A percentile compares a stretch with the other conserved stretches of the same genome.
phyloP scores from a whole-genome alignment of 2,797 vertebrate genomes.

The Falco biarmicus region DNA sequence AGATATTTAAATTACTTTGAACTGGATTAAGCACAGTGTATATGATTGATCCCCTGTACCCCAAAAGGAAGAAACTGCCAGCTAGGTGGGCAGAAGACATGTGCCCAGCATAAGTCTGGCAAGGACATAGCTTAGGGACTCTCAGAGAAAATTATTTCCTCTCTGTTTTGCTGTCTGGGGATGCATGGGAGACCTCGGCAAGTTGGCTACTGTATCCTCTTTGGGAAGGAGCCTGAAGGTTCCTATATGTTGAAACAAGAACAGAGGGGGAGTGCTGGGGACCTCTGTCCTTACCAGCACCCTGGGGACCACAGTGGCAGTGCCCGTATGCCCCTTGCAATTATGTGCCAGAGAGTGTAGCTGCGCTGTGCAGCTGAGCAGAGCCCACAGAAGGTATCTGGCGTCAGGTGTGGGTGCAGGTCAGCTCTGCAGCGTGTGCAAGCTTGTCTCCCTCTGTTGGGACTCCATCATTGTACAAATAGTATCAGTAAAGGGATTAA shows the following conservation, averaged over 20 bases:
- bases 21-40: background rate
- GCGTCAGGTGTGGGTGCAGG: accelerated
- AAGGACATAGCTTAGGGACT: background rate
- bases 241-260: background rate
- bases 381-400: background rate
- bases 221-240: background rate
- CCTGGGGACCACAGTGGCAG: background rate
- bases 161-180: background rate
- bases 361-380: background rate
- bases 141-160: background rate
- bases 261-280: background rate
- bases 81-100: background rate
- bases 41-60: background rate
- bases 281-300: background rate
- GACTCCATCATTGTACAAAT: background rate
- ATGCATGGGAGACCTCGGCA: background rate
- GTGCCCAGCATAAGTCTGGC: background rate
- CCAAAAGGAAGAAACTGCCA: background rate
- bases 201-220: background rate
- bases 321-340: accelerated
- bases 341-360: background rate
- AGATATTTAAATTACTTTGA: background rate
- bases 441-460: background rate
- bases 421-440: background rate
- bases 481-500: background rate